These are phyloP conservation scores for Leptocoma aspasia DNA, from an alignment of 2,113 vertebrate genomes.

Conservation along the genomic window DNA sequence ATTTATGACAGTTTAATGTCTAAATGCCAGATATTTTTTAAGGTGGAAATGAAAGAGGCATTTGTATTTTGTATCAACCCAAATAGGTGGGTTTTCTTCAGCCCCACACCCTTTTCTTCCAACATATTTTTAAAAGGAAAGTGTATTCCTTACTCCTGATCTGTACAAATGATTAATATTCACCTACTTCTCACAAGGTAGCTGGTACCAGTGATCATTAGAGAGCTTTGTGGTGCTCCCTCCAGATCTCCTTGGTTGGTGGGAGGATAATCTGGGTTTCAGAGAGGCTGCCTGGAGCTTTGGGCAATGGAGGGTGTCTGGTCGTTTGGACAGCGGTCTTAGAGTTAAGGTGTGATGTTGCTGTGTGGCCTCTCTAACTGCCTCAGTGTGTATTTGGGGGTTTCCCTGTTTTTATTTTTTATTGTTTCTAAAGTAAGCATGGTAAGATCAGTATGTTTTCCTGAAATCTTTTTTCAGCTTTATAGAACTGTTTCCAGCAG, in stretches of 20 bases:
- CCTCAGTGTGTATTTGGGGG: not conserved
- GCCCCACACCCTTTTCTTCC: not conserved
- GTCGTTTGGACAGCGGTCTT: not conserved
- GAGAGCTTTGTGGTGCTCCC: not conserved
- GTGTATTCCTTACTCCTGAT: not conserved
- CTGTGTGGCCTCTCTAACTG: not conserved
- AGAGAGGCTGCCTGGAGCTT: not conserved
- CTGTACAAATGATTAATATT: not conserved
- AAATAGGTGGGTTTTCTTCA: not conserved
- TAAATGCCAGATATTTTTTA: slow-evolving; percentile 38
- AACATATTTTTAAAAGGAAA: not conserved
- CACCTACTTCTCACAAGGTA: not conserved
- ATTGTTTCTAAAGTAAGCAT: not conserved
- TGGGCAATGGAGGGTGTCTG: not conserved
- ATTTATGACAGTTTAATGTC: slow-evolving; percentile 56
- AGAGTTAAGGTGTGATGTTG: not conserved
- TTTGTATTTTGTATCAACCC: not conserved
- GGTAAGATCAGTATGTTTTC: not conserved
- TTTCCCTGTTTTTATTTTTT: not conserved
- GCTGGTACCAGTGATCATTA: not conserved
- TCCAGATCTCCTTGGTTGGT: not conserved
- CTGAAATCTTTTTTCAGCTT: not conserved
- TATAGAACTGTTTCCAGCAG: not conserved
- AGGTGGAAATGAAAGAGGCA: not conserved
- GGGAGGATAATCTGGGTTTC: not conserved